Base-by-base conservation (phyloP, 2,797 vertebrate genomes). In the Rhinogobio ventralis region DNA sequence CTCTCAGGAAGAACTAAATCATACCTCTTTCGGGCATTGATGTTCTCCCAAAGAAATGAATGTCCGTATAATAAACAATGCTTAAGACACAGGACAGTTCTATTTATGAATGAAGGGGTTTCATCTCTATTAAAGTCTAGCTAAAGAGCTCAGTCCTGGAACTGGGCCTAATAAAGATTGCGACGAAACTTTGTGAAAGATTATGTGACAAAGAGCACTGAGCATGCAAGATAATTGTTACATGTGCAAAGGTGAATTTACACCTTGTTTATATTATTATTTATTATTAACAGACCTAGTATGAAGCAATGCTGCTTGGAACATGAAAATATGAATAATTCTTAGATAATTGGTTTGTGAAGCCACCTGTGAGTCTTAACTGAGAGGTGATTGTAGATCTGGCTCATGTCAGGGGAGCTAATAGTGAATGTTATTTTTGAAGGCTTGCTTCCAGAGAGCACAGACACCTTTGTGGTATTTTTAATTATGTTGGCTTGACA, bases 61-160 rank as follows among this genome's bases (percentile, higher is more conserved):
- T 69, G 36, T 77, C 49, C 39, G 57, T 51, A 39, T 72, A 84
- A 86, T 85, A 39, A 80, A 30, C 45, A 71, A 49, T 19, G 66
- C 23, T 75, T 74, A 57, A 71, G 68, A 66, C 36, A 11, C 36
- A 81, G 45, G 49, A 28, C 42, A 14, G 14, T 39, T 84, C 30
- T 9, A 72, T 80, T 79, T 72, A 53, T 46, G 71, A 57, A 69
- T n/a, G 5, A 36, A 82, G 36, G 25, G 20, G 19, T 67, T 76
- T 75, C 9, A 75, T 75, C 80, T 81, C 19, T 60, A 28, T 60
- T 60, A 57, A 81, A 81, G 51, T 42, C 25, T 46, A 71, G 28
- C 17, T 64, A 57, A 82, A 73, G 28, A 62, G 25, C 69, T 73
- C 57, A 36, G 55, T 15, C 14, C 51, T 81, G 36, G 36, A 57